Percentiles rank a stretch among this genome's conserved stretches.
phyloP scores from a whole-genome alignment of 2,888 invertebrate genomes.

The Hirtodrosophila confusa region DNA sequence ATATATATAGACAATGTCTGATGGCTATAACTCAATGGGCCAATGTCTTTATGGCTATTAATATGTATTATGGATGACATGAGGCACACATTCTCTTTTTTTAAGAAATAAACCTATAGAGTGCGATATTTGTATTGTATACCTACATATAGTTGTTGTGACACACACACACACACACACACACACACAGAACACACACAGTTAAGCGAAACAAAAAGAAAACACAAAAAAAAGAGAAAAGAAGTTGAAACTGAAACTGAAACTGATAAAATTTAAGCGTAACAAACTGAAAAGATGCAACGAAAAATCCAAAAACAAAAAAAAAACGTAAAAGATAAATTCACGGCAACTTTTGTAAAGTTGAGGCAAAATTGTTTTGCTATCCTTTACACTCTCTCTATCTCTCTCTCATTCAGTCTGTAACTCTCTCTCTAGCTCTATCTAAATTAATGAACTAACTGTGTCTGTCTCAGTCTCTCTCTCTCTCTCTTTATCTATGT shows the following conservation, averaged over 20 bases:
- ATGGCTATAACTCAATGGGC: slow-evolving; percentile 33
- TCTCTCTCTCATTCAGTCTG: slow-evolving; percentile 1
- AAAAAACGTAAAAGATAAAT: slow-evolving; percentile 42
- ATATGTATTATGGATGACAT: slow-evolving; percentile 82
- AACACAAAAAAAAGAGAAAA: slow-evolving; percentile 48
- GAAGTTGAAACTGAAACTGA: slow-evolving; percentile 65
- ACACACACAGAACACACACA: slow-evolving; percentile 21
- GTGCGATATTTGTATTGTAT: slow-evolving; percentile 77
- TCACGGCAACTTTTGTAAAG: slow-evolving; percentile 29
- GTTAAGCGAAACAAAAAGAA: slow-evolving; percentile 35
- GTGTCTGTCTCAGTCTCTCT: slow-evolving; percentile 50
- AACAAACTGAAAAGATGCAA: no score
- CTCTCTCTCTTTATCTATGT: slow-evolving; percentile 28
- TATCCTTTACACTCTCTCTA: slow-evolving; percentile 30
- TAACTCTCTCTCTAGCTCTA: slow-evolving; percentile 18
- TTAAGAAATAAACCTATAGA: slow-evolving; percentile 66
- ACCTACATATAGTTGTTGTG: slow-evolving; percentile 70
- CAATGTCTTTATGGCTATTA: slow-evolving; percentile 59
- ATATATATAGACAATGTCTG: slow-evolving; percentile 54
- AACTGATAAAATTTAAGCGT: slow-evolving; percentile 72
- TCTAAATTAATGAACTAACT: slow-evolving; percentile 27
- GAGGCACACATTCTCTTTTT: slow-evolving; percentile 81
- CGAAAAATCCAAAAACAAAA: slow-evolving; percentile 29
- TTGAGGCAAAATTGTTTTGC: slow-evolving; percentile 23
- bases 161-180: slow-evolving; percentile 20